These are phyloP conservation scores for Periparus ater DNA, from an alignment of 2,797 vertebrate species.

Conservation along the genomic window DNA sequence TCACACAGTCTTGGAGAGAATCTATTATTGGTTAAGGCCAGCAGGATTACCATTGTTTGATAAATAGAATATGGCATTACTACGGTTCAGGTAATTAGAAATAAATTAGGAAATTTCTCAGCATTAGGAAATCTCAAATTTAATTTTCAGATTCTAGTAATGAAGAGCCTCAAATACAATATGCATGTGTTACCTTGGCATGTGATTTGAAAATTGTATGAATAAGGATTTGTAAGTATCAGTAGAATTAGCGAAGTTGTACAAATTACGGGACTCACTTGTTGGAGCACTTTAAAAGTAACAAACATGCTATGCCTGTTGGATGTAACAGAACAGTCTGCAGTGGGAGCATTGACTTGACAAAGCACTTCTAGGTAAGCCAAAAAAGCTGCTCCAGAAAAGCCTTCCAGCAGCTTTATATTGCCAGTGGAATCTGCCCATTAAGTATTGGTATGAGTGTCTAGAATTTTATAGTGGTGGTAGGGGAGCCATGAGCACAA, in stretches of 20 bases:
- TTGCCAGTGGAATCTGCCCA: neutral
- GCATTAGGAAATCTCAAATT: neutral
- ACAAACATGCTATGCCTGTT: neutral
- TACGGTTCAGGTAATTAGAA: neutral
- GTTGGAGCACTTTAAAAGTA: neutral
- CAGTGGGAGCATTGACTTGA: neutral
- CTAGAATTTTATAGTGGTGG: neutral
- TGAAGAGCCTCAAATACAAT: neutral
- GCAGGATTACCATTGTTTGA: neutral
- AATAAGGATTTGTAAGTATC: neutral
- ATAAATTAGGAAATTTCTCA: neutral
- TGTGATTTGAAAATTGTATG: neutral
- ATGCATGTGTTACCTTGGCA: neutral
- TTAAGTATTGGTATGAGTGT: neutral
- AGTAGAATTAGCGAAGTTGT: neutral
- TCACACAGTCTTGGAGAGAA: neutral
- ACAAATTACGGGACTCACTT: neutral
- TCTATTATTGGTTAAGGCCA: neutral
- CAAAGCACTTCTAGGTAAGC: neutral
- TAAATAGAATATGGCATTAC: neutral
- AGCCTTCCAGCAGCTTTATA: neutral
- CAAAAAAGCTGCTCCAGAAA: neutral
- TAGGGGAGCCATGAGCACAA: neutral
- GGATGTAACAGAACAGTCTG: neutral
- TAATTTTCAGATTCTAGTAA: neutral